Conservation (phyloP, 30 jellyfish, hydroid and myxozoan genomes). For the Pseudorhiza aurosa region DNA sequence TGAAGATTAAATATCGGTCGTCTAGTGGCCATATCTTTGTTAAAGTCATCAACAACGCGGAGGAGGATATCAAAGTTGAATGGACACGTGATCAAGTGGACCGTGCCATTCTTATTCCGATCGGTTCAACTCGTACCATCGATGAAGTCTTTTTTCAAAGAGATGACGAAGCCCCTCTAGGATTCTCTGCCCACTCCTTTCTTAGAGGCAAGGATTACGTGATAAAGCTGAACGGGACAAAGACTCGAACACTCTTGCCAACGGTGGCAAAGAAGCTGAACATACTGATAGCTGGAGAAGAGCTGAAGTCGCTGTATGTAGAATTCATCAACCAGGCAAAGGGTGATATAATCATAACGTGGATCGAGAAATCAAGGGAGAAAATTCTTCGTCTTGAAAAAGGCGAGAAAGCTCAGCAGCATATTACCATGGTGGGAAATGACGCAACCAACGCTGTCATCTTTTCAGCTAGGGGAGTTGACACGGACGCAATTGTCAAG, state of each 20-base stretch:
- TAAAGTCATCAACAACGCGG: slow-evolving; percentile 38
- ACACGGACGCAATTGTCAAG: slow-evolving; percentile 1
- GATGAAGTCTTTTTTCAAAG: slow-evolving; percentile 12
- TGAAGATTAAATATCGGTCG: not conserved
- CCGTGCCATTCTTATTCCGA: slow-evolving; percentile 38
- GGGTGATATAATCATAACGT: slow-evolving; percentile 22
- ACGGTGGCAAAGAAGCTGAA: not conserved
- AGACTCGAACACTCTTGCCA: not conserved
- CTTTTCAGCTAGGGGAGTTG: slow-evolving; percentile 32
- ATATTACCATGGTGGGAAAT: not conserved
- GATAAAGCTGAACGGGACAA: slow-evolving; percentile 2
- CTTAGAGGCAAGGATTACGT: slow-evolving; percentile 13
- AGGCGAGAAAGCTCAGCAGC: not conserved
- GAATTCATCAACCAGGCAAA: slow-evolving; percentile 33
- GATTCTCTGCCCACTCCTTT: slow-evolving; percentile 31
- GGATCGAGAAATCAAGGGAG: slow-evolving; percentile 28
- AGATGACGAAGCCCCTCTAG: slow-evolving; percentile 20
- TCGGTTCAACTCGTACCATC: not conserved
- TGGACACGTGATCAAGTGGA: slow-evolving; percentile 41
- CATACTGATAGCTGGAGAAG: slow-evolving; percentile 19
- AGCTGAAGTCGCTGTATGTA: slow-evolving; percentile 2
- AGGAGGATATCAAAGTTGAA: slow-evolving; percentile 52
- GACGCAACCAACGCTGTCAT: not conserved
- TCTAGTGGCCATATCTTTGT: slow-evolving; percentile 7
- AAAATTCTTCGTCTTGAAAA: not conserved